Evolutionary conservation across 2,113 vertebrate species (phyloP), one percentile per base, ranked within the genome.

Genomic region (Odocoileus virginianus): DNA sequence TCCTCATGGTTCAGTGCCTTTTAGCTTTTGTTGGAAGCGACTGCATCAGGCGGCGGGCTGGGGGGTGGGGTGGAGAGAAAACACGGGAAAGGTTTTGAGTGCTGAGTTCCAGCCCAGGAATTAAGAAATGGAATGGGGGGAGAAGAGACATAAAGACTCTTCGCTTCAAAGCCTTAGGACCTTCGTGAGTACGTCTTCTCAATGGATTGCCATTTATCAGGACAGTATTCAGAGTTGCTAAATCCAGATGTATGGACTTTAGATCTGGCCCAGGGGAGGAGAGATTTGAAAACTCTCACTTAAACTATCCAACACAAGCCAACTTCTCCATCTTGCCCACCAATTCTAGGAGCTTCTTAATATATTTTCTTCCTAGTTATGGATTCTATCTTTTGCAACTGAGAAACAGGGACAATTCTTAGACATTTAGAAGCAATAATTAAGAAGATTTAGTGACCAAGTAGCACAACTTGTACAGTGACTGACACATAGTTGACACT

Each of bases 21-120:
- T 86, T 57, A 95, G 58, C 87, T 95, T 98, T 87, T 98, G 95
- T 98, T 97, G 98, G 94, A 52, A 76, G 55, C 93, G 97, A 97
- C 98, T 98, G 43, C 90, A 98, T 50, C 96, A 61, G 36, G 76
- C 33, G 92, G 93, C 71, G 58, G 61, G 94, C 40, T 3, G 1
- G 6, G 8, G 13, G 3, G 1, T 40, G 5, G 27, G 36, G 7
- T 76, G 1, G 23, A 27, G 12, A 76, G 40, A 23, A 76, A 5
- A 15, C 17, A 1, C 7, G 6, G 10, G 6, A 2, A 43, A 6
- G 21, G 81, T 95, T 91, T 83, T 67, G 93, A 96, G 91, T 89
- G 97, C 93, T 91, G 94, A 97, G 93, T 79, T 0, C 40, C 87
- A 96, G 91, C 92, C 95, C 96, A 97, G 87, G 33, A 98, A 95